Percentiles rank a stretch among this genome's conserved stretches.
Evolutionary conservation across 2,113 vertebrate species (phyloP).

Genomic region (Chaetodon trifascialis): DNA sequence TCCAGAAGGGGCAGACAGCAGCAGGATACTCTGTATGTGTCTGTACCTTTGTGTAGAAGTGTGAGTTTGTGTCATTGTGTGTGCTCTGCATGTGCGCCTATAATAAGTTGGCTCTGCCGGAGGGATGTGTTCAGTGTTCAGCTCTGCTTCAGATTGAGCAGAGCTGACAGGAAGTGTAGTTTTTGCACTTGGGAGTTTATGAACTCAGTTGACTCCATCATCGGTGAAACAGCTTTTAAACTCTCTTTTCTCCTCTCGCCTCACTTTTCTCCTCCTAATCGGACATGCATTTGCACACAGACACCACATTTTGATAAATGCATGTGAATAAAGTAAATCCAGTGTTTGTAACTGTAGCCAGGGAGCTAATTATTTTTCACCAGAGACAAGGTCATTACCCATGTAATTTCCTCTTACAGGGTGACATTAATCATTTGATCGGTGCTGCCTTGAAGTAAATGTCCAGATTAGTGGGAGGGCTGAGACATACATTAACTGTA

Average conservation of each 20-base stretch:
- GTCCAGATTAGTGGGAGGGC: not conserved
- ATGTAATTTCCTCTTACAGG: slow-evolving; percentile 27
- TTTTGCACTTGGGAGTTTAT: slow-evolving; percentile 17
- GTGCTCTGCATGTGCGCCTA: not conserved
- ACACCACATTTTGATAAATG: slow-evolving; percentile 20
- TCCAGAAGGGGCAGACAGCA: slow-evolving; percentile 30
- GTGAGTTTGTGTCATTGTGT: slow-evolving; percentile 23
- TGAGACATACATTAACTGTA: not conserved
- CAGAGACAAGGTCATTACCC: slow-evolving; percentile 27
- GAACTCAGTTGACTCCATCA: slow-evolving; percentile 28
- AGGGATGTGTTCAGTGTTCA: slow-evolving; percentile 46
- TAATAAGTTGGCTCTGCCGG: slow-evolving; percentile 13
- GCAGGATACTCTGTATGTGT: slow-evolving; percentile 17
- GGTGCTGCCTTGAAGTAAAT: slow-evolving; percentile 29
- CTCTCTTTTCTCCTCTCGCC: not conserved
- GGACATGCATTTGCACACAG: not conserved
- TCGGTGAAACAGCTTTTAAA: slow-evolving; percentile 33
- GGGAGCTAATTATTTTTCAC: slow-evolving; percentile 39
- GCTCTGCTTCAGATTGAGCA: too few relatives aligned
- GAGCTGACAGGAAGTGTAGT: slow-evolving; percentile 7
- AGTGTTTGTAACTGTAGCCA: slow-evolving; percentile 21
- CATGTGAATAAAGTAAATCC: slow-evolving; percentile 7
- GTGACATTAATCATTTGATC: slow-evolving; percentile 42
- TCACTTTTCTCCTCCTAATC: too few relatives aligned
- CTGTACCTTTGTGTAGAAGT: slow-evolving; percentile 9